Base-by-base conservation (phyloP, 2,113 vertebrate species). In the Jacana jacana region DNA sequence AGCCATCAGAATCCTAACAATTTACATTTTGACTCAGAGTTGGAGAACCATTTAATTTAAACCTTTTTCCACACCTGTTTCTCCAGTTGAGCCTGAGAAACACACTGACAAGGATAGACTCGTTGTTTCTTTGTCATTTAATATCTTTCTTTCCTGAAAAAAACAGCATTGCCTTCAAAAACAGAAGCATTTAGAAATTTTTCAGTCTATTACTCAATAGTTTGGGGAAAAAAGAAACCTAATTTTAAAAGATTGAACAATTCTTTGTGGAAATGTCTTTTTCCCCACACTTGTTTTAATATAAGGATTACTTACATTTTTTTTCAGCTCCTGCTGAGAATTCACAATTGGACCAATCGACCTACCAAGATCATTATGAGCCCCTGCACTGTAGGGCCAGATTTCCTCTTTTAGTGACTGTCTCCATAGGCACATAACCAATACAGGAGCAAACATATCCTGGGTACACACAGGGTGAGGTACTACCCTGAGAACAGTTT, bases 141-240 rank as follows among this genome's bases (percentile, higher is more conserved):
- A 92, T 65, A n/a, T 77, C 85, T 96, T 94, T 92, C 73, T 79
- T 76, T 73, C 48, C 57, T 76, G 44, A 94, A 89, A 96, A 95
- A 91, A 92, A 94, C 57, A 48, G 17, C 44, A 40, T 85, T 85
- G 73, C 54, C 87, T 95, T 93, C 61, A 87, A 81, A 91, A 87
- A 2, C n/a, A 82, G 52, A 64, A 1, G 2, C 58, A 25, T 92
- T 95, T 60, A 82, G 70, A 78, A 91, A 72, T 72, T 65, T 65
- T 81, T 92, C 61, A 73, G 61, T 25, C 70, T 63, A 79, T 89
- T 92, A 95, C 65, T 76, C 87, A 76, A 68, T 72, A 76, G 33
- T 82, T 91, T 64, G 57, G 77, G 48, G 51, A 2, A 58, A 6
- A 91, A 84, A 89, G 42, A 7, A 85, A 54, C 23, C 33, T 86